Conservation (phyloP, 1,140 invertebrate species). For the Aleiodes sp. region DNA sequence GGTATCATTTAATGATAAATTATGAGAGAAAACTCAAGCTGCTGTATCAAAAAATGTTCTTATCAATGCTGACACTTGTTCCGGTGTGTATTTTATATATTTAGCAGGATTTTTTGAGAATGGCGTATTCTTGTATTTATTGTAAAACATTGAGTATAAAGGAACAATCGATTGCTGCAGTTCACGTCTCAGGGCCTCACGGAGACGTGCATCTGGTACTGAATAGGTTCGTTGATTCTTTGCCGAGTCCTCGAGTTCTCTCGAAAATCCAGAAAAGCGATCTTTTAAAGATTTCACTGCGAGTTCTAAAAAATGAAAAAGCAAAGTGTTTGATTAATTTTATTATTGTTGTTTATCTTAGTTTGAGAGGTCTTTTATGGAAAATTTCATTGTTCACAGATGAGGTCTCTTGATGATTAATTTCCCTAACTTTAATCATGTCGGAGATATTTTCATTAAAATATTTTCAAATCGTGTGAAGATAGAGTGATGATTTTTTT, state of each 20-base stretch:
- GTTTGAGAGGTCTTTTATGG: no score
- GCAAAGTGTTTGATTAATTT: no score
- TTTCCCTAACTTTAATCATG: no score
- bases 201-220: constrained; percentile 89
- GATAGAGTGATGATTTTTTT: no score
- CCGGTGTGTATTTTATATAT: constrained; percentile 91
- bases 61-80: constrained; percentile 81
- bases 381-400: no score
- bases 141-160: constrained; percentile 82
- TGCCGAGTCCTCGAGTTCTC: constrained; percentile 91
- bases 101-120: constrained; percentile 96
- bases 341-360: no score
- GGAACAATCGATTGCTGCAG: constrained; percentile 73
- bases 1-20: not conserved
- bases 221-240: constrained; percentile 90
- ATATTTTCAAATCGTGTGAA: no score
- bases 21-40: constrained; percentile 61
- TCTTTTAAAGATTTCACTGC: constrained; percentile 87
- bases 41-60: constrained; percentile 88
- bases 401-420: no score
- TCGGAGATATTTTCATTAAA: no score
- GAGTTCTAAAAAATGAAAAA: constrained; percentile 59
- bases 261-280: constrained; percentile 88
- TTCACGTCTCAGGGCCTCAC: constrained; percentile 70
- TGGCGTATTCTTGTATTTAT: constrained; percentile 68